phyloP scores from a whole-genome alignment of 2,113 vertebrate genomes.

The Morone chrysops region DNA sequence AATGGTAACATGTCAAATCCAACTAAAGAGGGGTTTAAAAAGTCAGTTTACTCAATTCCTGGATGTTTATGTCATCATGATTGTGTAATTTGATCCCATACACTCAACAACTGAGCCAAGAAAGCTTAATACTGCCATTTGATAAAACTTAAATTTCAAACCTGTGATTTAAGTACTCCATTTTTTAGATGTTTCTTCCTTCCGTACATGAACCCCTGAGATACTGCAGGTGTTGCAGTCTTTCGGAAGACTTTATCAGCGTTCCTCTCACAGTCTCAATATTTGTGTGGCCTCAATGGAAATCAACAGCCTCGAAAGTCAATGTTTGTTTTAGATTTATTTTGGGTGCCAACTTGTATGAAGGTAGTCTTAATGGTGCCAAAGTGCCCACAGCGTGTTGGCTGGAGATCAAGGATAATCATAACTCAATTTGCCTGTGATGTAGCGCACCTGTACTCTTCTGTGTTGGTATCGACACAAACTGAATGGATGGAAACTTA shows the following conservation, averaged over 20 bases:
- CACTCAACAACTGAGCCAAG: no score
- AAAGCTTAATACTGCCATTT: no score
- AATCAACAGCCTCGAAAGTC: not conserved
- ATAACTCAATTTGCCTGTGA: not conserved
- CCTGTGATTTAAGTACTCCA: not conserved
- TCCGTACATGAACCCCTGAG: not conserved
- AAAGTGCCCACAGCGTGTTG: not conserved
- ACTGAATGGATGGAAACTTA: not conserved
- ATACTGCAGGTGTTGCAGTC: not conserved
- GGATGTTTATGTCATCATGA: no score
- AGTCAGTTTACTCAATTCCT: no score
- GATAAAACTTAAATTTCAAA: not conserved
- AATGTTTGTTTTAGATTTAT: slow-evolving; percentile 37
- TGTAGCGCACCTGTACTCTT: not conserved
- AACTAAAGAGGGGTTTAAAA: no score
- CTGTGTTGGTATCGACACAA: not conserved
- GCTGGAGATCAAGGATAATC: not conserved
- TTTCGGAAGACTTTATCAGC: not conserved
- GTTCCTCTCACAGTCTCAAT: not conserved
- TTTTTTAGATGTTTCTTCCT: not conserved
- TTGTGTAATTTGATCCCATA: no score
- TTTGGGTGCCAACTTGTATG: not conserved
- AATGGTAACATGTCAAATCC: not conserved
- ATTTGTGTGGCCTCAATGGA: not conserved
- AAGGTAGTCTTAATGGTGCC: not conserved